Percentiles rank a stretch among this genome's conserved stretches.
These are phyloP conservation scores for Bufo gargarizans DNA, from an alignment of 2,113 vertebrate species.

Conservation along the genomic window DNA sequence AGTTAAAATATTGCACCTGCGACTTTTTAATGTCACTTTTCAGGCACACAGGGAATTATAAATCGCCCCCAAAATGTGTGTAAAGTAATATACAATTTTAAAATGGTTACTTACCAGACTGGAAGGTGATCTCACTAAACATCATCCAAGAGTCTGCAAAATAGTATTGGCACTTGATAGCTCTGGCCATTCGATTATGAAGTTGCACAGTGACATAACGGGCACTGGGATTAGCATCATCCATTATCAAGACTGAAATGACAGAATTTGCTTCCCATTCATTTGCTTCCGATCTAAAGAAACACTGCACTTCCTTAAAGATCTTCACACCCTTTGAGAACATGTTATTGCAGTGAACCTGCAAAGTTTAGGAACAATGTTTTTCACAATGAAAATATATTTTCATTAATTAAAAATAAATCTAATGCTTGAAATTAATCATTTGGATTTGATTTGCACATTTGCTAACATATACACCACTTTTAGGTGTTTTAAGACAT, in stretches of 20 bases:
- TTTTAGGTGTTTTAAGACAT: no score
- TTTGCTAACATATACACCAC: no score
- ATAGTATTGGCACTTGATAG: constrained; percentile 92
- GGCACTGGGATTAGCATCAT: constrained; percentile 84
- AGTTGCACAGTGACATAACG: constrained; percentile 90
- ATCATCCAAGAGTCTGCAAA: constrained; percentile 93
- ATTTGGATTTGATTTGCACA: no score
- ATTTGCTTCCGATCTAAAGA: constrained; percentile 79
- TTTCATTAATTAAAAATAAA: neutral
- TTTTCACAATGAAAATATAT: neutral
- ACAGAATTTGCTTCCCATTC: constrained; percentile 86
- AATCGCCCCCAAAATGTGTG: no score
- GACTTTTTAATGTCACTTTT: no score
- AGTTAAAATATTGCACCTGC: no score
- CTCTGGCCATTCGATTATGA: constrained; percentile 87
- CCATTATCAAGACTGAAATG: constrained; percentile 80
- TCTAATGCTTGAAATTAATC: no score
- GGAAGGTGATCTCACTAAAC: constrained; percentile 97
- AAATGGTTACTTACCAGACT: constrained; percentile 79
- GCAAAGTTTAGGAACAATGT: neutral
- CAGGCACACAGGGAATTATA: no score
- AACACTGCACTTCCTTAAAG: constrained; percentile 90
- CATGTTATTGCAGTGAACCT: constrained; percentile 99
- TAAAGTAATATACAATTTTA: neutral
- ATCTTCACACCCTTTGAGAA: constrained; percentile 89